Evolutionary conservation across 2,113 vertebrate genomes (phyloP), one percentile per base, ranked within the genome.

Genomic region (Ophiodon elongatus): DNA sequence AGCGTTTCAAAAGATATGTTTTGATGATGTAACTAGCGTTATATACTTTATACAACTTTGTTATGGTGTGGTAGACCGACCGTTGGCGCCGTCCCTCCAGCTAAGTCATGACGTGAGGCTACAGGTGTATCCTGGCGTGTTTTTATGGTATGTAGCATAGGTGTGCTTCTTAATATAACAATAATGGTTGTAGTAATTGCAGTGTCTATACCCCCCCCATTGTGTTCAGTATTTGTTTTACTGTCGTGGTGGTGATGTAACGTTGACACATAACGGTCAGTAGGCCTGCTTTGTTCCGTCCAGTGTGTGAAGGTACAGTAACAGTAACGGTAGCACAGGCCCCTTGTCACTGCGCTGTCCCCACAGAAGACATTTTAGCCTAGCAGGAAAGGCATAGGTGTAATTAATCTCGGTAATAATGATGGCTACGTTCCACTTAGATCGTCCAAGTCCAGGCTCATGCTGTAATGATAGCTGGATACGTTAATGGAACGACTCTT

Each of bases 361-460:
- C 41, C 8, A 1, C 10, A 50, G 29, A 13, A 14, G 37, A 60
- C 67, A 57, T 73, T 64, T 74, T 11, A 41, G 17, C 13, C 0
- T 17, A 29, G 47, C 67, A 60, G 43, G 33, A 9, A 70, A 62
- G 71, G 10, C 70, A 52, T 43, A 76, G 37, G 67, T 72, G 69
- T 54, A 68, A 73, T 86, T 76, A 77, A 82, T 73, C 60, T 83
- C 63, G 70, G 66, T 70, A 73, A 54, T 71, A 33, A 47, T 70
- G 43, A 79, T 79, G 56, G 10, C 56, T 33, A 19, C 33, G 31
- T 41, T 67, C 59, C 68, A 63, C 63, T 86, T 17, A 37, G n/a
- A 5, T 62, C 21, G 67, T 85, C 23, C 43, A 69, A 66, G 63
- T 50, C 68, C 69, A 25, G 31, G 9, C 27, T 73, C 64, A 23